Evolutionary conservation across 1,140 invertebrate species (phyloP).

Genomic region (Protaetia brevitarsis): DNA sequence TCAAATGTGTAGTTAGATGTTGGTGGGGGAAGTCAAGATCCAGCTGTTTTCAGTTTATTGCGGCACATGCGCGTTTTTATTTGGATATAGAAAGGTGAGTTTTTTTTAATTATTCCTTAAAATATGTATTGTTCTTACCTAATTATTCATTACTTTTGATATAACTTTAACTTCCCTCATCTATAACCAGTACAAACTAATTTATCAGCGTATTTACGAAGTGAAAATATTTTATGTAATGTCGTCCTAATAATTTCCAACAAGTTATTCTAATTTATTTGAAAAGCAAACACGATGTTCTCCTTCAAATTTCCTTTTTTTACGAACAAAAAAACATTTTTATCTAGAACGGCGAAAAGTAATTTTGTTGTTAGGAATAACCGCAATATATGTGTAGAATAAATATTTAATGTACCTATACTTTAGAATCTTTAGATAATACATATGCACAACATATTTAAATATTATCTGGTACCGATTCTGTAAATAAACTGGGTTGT

Average conservation of each 20-base stretch:
- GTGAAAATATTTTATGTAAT: background rate
- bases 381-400: no score
- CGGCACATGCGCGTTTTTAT: conserved; percentile 17
- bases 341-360: no score
- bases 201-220: no score
- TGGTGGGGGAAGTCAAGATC: conserved; percentile 21
- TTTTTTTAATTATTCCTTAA: conserved; percentile 6
- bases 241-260: background rate
- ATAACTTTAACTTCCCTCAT: background rate
- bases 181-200: no score
- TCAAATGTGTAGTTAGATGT: conserved; percentile 16
- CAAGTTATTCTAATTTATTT: background rate
- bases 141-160: background rate
- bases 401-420: no score
- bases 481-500: no score
- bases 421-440: no score
- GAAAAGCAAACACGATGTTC: background rate
- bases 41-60: conserved; percentile 19
- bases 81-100: conserved; percentile 12
- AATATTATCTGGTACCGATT: no score
- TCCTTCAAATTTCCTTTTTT: background rate
- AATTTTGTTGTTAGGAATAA: no score
- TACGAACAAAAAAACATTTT: background rate
- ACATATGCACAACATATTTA: no score
- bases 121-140: background rate